Evolutionary conservation across 2,113 vertebrate species (phyloP).

Genomic region (Sylvia atricapilla): DNA sequence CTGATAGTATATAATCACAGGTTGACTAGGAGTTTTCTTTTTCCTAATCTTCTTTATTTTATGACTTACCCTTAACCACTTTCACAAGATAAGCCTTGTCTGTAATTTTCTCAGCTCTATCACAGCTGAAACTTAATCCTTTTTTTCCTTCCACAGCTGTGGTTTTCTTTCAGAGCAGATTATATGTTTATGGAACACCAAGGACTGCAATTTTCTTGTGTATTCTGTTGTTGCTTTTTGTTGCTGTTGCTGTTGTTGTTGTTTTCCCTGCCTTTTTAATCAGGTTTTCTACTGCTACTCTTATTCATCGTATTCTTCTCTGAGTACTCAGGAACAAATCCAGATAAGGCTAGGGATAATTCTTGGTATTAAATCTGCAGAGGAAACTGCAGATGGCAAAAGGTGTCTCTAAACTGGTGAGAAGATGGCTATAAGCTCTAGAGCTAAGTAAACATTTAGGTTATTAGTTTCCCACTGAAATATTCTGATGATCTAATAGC

Average conservation of each 20-base stretch:
- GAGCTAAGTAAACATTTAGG: neutral
- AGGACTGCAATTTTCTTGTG: neutral
- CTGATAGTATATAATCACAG: neutral
- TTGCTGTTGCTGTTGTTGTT: neutral
- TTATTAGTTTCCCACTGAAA: neutral
- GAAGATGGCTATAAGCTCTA: neutral
- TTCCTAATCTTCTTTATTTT: neutral
- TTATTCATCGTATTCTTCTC: neutral
- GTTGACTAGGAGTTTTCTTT: neutral
- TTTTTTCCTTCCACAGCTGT: neutral
- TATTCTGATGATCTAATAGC: neutral
- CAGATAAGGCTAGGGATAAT: neutral
- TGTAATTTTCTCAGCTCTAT: neutral
- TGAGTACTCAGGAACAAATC: neutral
- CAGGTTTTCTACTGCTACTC: neutral
- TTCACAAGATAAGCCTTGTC: neutral
- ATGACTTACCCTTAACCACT: neutral
- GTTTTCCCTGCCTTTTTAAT: neutral
- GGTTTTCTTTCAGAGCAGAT: neutral
- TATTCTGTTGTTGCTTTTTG: neutral
- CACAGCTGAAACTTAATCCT: conserved; percentile 17
- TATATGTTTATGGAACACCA: neutral
- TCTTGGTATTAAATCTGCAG: neutral
- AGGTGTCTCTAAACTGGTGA: neutral
- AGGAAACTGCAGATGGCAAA: neutral